A percentile compares a stretch with the other conserved stretches of the same genome.
phyloP scores from a whole-genome alignment of 2,888 invertebrate genomes.

The Stegophylla sp. region DNA sequence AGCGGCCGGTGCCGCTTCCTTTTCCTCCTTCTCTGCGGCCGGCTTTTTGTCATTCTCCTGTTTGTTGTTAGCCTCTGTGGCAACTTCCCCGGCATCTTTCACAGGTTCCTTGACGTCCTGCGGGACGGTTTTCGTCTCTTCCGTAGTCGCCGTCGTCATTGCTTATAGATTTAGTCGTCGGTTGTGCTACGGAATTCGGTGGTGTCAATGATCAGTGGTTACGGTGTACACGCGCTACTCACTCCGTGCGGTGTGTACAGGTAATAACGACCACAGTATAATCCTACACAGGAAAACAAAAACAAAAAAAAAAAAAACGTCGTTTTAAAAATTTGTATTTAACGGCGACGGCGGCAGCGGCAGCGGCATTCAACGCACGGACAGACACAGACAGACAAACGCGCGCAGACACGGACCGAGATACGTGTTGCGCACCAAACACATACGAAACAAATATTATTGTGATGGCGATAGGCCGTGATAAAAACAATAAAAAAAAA shows the following conservation, averaged over 20 bases:
- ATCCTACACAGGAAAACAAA: slow-evolving; percentile 14
- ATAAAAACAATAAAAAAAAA: not conserved
- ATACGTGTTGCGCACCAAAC: not conserved
- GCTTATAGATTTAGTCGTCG: not conserved
- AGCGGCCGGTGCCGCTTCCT: slow-evolving; percentile 61
- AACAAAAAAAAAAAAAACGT: slow-evolving; percentile 35
- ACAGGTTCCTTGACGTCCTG: slow-evolving; percentile 65
- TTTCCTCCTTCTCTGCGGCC: slow-evolving; percentile 61
- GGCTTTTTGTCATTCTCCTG: slow-evolving; percentile 61
- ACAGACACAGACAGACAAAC: not conserved
- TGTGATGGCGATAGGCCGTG: not conserved
- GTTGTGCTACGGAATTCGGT: too few species aligned
- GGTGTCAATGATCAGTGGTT: not conserved
- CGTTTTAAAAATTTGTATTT: not conserved
- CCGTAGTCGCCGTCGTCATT: slow-evolving; percentile 68
- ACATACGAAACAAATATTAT: too few species aligned
- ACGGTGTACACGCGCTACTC: slow-evolving; percentile 23
- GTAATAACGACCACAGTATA: slow-evolving; percentile 1
- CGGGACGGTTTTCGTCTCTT: slow-evolving; percentile 70
- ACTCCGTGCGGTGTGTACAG: slow-evolving; percentile 1
- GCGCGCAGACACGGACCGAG: not conserved
- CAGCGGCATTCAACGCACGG: not conserved
- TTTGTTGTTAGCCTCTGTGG: slow-evolving; percentile 60
- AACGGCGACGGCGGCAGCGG: not conserved
- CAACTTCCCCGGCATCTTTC: slow-evolving; percentile 62